phyloP scores from a whole-genome alignment of 2,797 vertebrate species.

The Martes flavigula region DNA sequence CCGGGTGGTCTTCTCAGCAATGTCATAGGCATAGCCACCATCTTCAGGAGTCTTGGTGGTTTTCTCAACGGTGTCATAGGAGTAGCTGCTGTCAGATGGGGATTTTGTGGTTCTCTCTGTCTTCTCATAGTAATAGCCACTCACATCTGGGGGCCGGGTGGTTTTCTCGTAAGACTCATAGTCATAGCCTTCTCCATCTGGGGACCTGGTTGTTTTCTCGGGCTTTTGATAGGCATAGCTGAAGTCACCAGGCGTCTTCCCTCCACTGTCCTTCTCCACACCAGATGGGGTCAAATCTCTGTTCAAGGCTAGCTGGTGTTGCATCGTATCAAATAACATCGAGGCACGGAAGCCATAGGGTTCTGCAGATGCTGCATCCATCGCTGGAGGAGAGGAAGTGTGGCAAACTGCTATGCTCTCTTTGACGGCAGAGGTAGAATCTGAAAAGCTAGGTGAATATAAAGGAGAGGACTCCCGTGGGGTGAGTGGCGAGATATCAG shows the following conservation, averaged over 20 bases:
- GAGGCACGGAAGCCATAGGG: slow-evolving; percentile 82
- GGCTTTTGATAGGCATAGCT: slow-evolving; percentile 80
- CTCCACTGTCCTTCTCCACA: slow-evolving; percentile 85
- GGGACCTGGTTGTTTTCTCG: slow-evolving; percentile 77
- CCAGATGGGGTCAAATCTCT: slow-evolving; percentile 80
- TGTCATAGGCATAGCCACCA: slow-evolving; percentile 73
- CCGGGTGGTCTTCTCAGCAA: slow-evolving; percentile 69
- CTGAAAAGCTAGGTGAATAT: slow-evolving; percentile 84
- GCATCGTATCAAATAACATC: slow-evolving; percentile 68
- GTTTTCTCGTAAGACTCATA: slow-evolving; percentile 76
- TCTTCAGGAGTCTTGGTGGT: slow-evolving; percentile 62
- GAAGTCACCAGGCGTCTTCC: slow-evolving; percentile 81
- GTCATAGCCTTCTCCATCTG: slow-evolving; percentile 77
- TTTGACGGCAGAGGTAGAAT: slow-evolving; percentile 81
- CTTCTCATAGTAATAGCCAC: slow-evolving; percentile 81
- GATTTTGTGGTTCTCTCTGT: slow-evolving; percentile 70
- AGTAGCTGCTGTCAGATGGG: slow-evolving; percentile 74
- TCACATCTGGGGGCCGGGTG: slow-evolving; percentile 66
- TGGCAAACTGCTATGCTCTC: slow-evolving; percentile 62
- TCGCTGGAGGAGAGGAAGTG: slow-evolving; percentile 66
- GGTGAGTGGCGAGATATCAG: slow-evolving; percentile 88
- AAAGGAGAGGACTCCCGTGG: slow-evolving; percentile 86
- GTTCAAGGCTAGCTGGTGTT: slow-evolving; percentile 80
- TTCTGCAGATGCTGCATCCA: slow-evolving; percentile 74
- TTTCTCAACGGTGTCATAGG: slow-evolving; percentile 77